phyloP scores from a whole-genome alignment of 2,888 invertebrate species.

The Perithous albicinctus region DNA sequence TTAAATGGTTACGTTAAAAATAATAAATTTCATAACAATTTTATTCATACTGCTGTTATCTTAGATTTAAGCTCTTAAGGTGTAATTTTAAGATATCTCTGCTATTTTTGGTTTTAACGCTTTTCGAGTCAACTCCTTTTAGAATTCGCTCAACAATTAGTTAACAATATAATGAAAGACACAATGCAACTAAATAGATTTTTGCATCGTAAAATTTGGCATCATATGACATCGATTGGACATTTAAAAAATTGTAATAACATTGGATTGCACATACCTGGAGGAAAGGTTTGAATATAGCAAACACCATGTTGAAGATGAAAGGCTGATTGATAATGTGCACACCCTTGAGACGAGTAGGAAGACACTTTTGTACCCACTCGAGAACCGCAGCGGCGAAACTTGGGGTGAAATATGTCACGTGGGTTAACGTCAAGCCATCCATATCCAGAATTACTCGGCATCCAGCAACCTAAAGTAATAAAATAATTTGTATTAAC shows the following conservation, averaged over 20 bases:
- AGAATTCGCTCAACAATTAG: no score
- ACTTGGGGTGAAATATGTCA: slow-evolving; percentile 91
- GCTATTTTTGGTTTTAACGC: no score
- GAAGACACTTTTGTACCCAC: slow-evolving; percentile 93
- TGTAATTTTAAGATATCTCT: no score
- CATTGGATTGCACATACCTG: slow-evolving; percentile 71
- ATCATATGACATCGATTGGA: no score
- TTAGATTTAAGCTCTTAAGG: no score
- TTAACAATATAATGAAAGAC: no score
- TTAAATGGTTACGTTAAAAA: no score
- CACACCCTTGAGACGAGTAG: slow-evolving; percentile 93
- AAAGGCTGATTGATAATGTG: slow-evolving; percentile 95
- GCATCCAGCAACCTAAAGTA: slow-evolving; percentile 88
- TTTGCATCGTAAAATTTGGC: no score
- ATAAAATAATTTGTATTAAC: neutral
- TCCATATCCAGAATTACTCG: slow-evolving; percentile 91
- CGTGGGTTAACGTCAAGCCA: slow-evolving; percentile 90
- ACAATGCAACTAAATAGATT: no score
- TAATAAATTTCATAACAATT: no score
- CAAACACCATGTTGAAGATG: slow-evolving; percentile 94
- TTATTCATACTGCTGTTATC: no score
- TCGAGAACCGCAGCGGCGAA: slow-evolving; percentile 90
- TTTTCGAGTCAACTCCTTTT: no score
- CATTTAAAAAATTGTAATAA: slow-evolving; percentile 13
- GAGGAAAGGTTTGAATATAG: slow-evolving; percentile 95